phyloP scores from a whole-genome alignment of 2,888 invertebrate species.

The Hydropsyche betteni region DNA sequence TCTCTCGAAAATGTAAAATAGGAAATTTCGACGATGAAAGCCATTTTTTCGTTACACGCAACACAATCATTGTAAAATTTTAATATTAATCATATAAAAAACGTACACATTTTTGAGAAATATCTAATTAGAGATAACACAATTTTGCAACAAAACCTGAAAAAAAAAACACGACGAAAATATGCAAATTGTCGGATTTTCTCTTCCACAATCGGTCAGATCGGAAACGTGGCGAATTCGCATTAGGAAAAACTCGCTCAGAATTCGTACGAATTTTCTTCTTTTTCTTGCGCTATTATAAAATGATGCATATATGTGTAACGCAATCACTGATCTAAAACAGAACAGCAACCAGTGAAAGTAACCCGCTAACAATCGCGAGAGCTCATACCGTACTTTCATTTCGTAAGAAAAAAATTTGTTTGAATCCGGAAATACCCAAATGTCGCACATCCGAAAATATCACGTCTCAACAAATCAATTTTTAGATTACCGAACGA shows the following conservation, averaged over 20 bases:
- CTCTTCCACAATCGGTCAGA: not conserved
- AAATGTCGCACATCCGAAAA: too few relatives aligned
- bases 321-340: slow-evolving; percentile 30
- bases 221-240: not conserved
- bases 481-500: too few relatives aligned
- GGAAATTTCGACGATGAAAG: not conserved
- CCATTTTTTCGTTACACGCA: too few relatives aligned
- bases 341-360: slow-evolving; percentile 15
- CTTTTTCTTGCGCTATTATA: too few relatives aligned
- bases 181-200: too few relatives aligned
- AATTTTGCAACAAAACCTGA: too few relatives aligned
- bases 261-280: not conserved
- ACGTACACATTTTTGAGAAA: not conserved
- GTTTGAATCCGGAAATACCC: too few relatives aligned
- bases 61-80: not conserved
- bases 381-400: not conserved
- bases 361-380: slow-evolving; percentile 20
- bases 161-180: too few relatives aligned
- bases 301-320: not conserved
- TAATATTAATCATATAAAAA: not conserved
- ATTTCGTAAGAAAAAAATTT: too few relatives aligned
- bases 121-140: too few relatives aligned
- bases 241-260: not conserved
- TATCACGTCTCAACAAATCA: too few relatives aligned
- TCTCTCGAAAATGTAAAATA: slow-evolving; percentile 2